Percentiles rank a stretch among this genome's conserved stretches.
These are phyloP conservation scores for Macropis europaea DNA, from an alignment of 2,888 invertebrate species.

Conservation along the genomic window DNA sequence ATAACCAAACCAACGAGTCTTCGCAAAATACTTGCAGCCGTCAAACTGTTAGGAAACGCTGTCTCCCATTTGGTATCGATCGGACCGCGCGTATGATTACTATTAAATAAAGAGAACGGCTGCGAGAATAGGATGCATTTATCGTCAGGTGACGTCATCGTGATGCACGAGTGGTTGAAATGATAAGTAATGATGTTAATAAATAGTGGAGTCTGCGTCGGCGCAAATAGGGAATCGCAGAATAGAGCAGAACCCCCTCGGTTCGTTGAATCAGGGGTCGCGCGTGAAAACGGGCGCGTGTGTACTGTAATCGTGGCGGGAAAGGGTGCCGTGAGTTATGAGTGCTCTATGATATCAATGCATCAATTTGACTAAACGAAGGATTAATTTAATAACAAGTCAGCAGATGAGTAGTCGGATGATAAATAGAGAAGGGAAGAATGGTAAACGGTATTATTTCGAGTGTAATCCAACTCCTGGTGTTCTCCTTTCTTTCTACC, in stretches of 20 bases:
- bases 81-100: no score
- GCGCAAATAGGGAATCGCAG: conserved; percentile 51
- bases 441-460: conserved; percentile 53
- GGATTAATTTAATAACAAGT: conserved; percentile 80
- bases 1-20: no score
- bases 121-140: conserved; percentile 49
- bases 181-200: conserved; percentile 70
- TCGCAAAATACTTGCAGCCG: no score
- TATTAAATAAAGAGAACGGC: no score
- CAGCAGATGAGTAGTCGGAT: conserved; percentile 74
- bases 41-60: no score
- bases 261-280: conserved; percentile 52
- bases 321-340: conserved; percentile 77
- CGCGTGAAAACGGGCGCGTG: conserved; percentile 41
- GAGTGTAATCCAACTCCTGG: neutral
- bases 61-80: no score
- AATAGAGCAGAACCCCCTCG: conserved; percentile 35
- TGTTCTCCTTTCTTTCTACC: neutral
- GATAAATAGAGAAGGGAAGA: conserved; percentile 73
- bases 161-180: conserved; percentile 60
- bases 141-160: conserved; percentile 59
- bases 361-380: conserved; percentile 80
- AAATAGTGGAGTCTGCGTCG: conserved; percentile 63
- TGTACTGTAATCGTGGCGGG: conserved; percentile 53
- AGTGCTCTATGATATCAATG: conserved; percentile 80